Conservation (phyloP, 2,113 vertebrate genomes). For the Alligator mississippiensis region DNA sequence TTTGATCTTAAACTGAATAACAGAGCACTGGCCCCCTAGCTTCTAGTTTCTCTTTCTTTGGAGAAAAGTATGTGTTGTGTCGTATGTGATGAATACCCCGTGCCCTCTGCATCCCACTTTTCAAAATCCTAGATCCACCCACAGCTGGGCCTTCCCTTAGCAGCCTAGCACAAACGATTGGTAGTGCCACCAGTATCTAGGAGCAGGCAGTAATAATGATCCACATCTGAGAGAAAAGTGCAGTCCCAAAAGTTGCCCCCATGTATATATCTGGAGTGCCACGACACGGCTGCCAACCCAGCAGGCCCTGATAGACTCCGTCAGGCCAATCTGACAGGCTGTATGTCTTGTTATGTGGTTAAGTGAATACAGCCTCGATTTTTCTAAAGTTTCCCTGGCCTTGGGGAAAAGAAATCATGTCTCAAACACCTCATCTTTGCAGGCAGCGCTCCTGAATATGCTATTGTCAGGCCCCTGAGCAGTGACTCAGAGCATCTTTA, state of each 20-base stretch:
- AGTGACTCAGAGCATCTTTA: slow-evolving; percentile 69
- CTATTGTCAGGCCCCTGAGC: slow-evolving; percentile 65
- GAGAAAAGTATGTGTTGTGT: too few species aligned
- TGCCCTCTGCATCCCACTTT: too few species aligned
- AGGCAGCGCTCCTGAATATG: slow-evolving; percentile 64
- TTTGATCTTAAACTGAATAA: too few species aligned
- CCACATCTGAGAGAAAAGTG: background rate
- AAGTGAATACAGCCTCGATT: slow-evolving; percentile 39
- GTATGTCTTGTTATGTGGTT: background rate
- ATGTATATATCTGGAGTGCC: background rate
- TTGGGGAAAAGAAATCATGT: slow-evolving; percentile 54
- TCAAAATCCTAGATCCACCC: too few species aligned
- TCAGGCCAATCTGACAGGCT: too few species aligned
- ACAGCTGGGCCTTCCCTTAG: too few species aligned
- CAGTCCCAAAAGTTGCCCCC: background rate
- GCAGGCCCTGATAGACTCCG: too few species aligned
- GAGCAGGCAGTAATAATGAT: background rate
- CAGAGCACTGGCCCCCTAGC: too few species aligned
- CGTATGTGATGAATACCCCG: too few species aligned
- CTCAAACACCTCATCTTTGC: background rate
- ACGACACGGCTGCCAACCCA: background rate
- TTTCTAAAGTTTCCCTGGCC: slow-evolving; percentile 47
- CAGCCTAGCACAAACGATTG: too few species aligned
- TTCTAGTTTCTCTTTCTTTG: too few species aligned
- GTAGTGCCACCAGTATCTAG: background rate